phyloP scores from a whole-genome alignment of 2,888 invertebrate genomes.

The Sceliomorpha sp. region DNA sequence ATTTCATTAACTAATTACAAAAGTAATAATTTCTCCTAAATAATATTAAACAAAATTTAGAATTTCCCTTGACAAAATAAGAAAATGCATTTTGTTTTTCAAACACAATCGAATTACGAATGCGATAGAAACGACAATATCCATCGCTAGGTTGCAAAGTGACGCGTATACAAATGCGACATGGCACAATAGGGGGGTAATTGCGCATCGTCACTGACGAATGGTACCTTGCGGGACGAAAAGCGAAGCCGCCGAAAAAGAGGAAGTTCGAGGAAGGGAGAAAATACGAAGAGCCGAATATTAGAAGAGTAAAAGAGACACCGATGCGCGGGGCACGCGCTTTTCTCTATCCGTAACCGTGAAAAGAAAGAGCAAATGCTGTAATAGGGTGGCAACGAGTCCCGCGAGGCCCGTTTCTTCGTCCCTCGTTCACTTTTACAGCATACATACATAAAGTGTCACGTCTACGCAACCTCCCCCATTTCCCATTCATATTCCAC shows the following conservation, averaged over 20 bases:
- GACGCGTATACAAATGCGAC: slow-evolving; percentile 66
- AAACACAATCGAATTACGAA: too few relatives aligned
- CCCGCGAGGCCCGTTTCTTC: slow-evolving; percentile 77
- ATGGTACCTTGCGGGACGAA: slow-evolving; percentile 70
- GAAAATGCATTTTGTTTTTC: too few relatives aligned
- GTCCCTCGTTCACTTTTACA: slow-evolving; percentile 58
- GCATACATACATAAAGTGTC: slow-evolving; percentile 38
- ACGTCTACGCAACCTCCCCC: slow-evolving; percentile 29
- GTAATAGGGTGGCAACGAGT: slow-evolving; percentile 80
- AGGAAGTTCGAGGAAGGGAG: slow-evolving; percentile 26
- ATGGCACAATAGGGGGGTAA: slow-evolving; percentile 72
- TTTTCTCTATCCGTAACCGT: slow-evolving; percentile 62
- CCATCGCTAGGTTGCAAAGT: slow-evolving; percentile 12
- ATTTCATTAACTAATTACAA: too few relatives aligned
- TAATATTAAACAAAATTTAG: neutral
- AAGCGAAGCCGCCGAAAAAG: slow-evolving; percentile 26
- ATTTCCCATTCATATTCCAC: slow-evolving; percentile 59
- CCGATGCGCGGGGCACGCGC: slow-evolving; percentile 66
- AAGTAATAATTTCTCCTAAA: too few relatives aligned
- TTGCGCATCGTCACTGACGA: slow-evolving; percentile 74
- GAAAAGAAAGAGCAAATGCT: slow-evolving; percentile 75
- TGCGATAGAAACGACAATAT: too few relatives aligned
- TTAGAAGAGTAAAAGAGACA: slow-evolving; percentile 14
- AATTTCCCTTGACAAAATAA: neutral
- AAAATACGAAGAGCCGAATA: too few relatives aligned